Evolutionary conservation across 2,888 invertebrate genomes (phyloP).

Genomic region (Bedellia somnulentella): DNA sequence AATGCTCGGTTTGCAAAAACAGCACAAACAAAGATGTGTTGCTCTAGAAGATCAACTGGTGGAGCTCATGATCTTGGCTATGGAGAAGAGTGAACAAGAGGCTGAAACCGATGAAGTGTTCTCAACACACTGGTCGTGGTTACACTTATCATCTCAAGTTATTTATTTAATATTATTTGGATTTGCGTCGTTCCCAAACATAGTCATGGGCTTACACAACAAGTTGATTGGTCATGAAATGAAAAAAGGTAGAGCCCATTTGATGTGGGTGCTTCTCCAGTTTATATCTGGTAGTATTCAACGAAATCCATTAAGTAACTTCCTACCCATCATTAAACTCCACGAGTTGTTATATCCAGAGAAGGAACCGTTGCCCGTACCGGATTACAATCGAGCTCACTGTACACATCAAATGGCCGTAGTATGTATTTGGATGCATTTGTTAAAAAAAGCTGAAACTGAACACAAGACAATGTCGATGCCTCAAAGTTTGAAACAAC

Average conservation of each 20-base stretch:
- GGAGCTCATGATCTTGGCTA: constrained; percentile 85
- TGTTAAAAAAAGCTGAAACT: constrained; percentile 89
- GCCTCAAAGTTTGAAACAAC: constrained; percentile 79
- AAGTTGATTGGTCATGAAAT: constrained; percentile 80
- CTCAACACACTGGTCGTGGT: constrained; percentile 83
- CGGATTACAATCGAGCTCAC: constrained; percentile 83
- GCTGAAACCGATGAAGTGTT: constrained; percentile 63
- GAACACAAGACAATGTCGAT: constrained; percentile 82
- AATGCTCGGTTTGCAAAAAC: constrained; percentile 92
- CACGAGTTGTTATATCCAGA: constrained; percentile 93
- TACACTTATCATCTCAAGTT: constrained; percentile 90
- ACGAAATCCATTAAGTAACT: constrained; percentile 86
- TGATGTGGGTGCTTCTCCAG: constrained; percentile 99
- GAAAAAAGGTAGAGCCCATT: constrained; percentile 88
- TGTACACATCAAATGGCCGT: constrained; percentile 92
- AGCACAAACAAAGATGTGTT: constrained; percentile 84
- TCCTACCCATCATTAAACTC: constrained; percentile 85
- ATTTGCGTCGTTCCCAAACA: constrained; percentile 90
- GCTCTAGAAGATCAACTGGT: constrained; percentile 92
- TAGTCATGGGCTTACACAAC: constrained; percentile 86
- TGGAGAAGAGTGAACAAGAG: constrained; percentile 84
- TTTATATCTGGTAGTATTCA: constrained; percentile 97
- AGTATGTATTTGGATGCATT: constrained; percentile 95
- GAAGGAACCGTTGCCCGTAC: constrained; percentile 84
- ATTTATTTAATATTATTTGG: constrained; percentile 95